Percentiles rank a stretch among this genome's conserved stretches.
Evolutionary conservation across 2,797 vertebrate species (phyloP).

Genomic region (Pangasius macronema): DNA sequence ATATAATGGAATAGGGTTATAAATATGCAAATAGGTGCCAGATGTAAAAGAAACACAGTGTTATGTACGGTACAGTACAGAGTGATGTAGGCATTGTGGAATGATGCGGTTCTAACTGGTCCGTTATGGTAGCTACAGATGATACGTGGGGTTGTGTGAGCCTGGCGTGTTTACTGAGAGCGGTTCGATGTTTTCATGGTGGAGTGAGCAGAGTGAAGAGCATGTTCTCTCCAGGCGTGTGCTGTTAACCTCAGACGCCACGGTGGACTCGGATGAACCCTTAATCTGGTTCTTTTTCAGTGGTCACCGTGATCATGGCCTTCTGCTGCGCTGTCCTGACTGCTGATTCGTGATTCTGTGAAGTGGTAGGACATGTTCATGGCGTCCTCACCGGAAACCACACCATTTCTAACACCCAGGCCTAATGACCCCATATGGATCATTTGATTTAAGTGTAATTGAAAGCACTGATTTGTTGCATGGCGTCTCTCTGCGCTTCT

Average conservation of each 20-base stretch:
- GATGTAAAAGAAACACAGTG: background rate
- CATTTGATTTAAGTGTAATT: no score
- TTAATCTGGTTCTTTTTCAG: constrained; percentile 43
- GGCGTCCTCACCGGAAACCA: background rate
- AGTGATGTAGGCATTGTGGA: background rate
- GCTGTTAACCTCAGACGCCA: constrained; percentile 24
- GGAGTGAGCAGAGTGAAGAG: background rate
- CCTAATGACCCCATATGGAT: background rate
- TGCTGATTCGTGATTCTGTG: background rate
- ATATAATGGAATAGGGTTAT: background rate
- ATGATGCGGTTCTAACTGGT: no score
- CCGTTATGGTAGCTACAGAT: background rate
- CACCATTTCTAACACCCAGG: no score
- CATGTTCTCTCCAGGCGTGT: background rate
- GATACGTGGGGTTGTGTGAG: background rate
- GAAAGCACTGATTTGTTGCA: background rate
- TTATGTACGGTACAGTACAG: background rate
- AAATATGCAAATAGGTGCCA: background rate
- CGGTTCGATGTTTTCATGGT: no score
- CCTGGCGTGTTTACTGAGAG: background rate
- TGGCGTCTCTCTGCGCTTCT: background rate
- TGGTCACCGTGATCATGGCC: constrained; percentile 4
- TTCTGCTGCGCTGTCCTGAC: background rate
- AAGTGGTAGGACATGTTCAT: no score
- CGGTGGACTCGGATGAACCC: constrained; percentile 30